A percentile compares a stretch with the other conserved stretches of the same genome.
These are phyloP conservation scores for Turritopsis dohrnii DNA, from an alignment of 30 jellyfish, hydroid and myxozoan species.

Conservation along the genomic window DNA sequence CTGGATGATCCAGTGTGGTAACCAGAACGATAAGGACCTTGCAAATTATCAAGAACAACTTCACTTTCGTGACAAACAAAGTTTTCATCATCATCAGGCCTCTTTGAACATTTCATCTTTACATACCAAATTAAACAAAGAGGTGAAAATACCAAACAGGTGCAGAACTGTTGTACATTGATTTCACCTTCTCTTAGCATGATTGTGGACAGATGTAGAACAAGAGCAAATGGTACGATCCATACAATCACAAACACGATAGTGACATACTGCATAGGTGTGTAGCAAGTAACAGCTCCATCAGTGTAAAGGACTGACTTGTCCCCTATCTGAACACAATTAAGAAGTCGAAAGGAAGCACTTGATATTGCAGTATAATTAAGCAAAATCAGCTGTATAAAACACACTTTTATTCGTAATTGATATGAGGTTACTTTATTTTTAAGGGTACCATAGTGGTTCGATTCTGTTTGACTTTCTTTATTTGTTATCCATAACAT, in stretches of 20 bases:
- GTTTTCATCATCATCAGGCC: background rate
- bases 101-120: background rate
- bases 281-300: background rate
- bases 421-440: background rate
- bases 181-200: background rate
- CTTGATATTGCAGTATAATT: background rate
- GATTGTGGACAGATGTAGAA: background rate
- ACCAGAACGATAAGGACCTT: background rate
- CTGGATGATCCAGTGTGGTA: background rate
- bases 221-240: background rate
- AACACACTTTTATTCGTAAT: background rate
- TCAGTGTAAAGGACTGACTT: background rate
- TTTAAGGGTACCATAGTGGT: background rate
- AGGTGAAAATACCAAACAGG: background rate
- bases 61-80: background rate
- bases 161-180: background rate
- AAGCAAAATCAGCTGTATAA: background rate
- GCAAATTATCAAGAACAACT: background rate
- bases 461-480: background rate
- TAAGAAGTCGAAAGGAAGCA: background rate
- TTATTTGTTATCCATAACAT: background rate
- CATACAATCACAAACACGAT: background rate
- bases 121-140: background rate
- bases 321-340: background rate
- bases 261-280: background rate